A percentile compares a stretch with the other conserved stretches of the same genome.
Conservation (phyloP, 2,797 vertebrate genomes). For the Periophthalmus magnuspinnatus region DNA sequence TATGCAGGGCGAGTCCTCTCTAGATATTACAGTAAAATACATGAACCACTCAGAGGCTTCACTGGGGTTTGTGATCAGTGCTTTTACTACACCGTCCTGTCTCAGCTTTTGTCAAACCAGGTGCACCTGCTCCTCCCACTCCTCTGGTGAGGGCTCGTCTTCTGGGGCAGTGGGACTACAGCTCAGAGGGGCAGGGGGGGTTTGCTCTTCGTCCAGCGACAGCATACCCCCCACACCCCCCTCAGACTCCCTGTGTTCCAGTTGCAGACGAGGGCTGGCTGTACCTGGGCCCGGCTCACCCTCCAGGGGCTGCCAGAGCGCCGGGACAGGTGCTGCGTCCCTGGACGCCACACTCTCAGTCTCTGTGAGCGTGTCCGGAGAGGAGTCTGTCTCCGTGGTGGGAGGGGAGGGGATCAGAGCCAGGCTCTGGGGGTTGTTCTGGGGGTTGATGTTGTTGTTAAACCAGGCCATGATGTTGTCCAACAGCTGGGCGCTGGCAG, state of each 20-base stretch:
- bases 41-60: conserved; percentile 45
- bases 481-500: conserved; percentile 90
- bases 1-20: conserved; percentile 41
- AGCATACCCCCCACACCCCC: conserved; percentile 52
- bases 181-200: conserved; percentile 45
- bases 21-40: conserved; percentile 64
- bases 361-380: conserved; percentile 65
- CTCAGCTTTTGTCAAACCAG: conserved; percentile 81
- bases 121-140: conserved; percentile 93
- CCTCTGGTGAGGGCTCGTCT: conserved; percentile 75
- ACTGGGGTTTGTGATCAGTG: conserved; percentile 12
- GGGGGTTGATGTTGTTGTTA: conserved; percentile 95
- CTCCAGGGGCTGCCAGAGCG: conserved; percentile 68
- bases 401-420: conserved; percentile 78
- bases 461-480: conserved; percentile 99
- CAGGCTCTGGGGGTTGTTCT: conserved; percentile 94
- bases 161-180: conserved; percentile 49
- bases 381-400: conserved; percentile 72
- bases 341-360: conserved; percentile 55
- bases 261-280: conserved; percentile 34
- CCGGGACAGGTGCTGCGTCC: conserved; percentile 26
- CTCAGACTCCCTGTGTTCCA: conserved; percentile 45
- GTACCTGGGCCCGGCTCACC: conserved; percentile 47
- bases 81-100: conserved; percentile 14
- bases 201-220: conserved; percentile 67